Evolutionary conservation across 2,888 invertebrate genomes (phyloP).

Genomic region (Acanthacorydalis orientalis): DNA sequence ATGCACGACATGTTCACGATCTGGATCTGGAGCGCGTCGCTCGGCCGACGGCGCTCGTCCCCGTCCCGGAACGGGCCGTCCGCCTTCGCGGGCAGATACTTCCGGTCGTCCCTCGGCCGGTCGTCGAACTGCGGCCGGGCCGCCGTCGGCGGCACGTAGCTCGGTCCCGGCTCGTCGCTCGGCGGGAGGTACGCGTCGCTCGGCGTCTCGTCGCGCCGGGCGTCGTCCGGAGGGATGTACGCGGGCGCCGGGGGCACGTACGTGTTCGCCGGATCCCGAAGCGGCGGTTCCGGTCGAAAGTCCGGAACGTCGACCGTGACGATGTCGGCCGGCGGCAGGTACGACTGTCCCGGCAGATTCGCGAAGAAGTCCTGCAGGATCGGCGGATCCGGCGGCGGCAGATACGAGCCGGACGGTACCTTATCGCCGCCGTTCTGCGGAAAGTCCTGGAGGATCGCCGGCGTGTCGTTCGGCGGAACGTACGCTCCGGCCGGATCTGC

Average conservation of each 20-base stretch:
- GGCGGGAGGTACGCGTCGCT: neutral
- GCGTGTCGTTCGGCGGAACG: neutral
- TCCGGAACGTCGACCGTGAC: neutral
- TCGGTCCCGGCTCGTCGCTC: neutral
- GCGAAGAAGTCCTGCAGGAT: neutral
- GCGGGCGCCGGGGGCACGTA: neutral
- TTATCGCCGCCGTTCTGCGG: too few relatives aligned
- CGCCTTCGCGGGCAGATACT: neutral
- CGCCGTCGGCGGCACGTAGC: neutral
- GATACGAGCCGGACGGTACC: neutral
- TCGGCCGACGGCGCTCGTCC: conserved; percentile 4
- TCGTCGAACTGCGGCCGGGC: neutral
- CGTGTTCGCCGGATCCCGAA: neutral
- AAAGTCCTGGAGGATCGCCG: neutral
- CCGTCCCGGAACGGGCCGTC: neutral
- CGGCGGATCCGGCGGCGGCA: neutral
- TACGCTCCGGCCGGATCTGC: neutral
- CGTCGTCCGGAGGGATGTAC: neutral
- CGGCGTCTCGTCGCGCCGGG: neutral
- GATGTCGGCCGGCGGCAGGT: neutral
- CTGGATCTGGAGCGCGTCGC: conserved; percentile 12
- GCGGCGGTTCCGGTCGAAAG: neutral
- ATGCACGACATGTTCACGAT: conserved; percentile 23
- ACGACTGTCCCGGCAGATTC: neutral
- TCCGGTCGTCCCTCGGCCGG: neutral